Percentiles rank a stretch among this genome's conserved stretches.
phyloP scores from a whole-genome alignment of 2,888 invertebrate genomes.

The Tetheella fluctuosa region DNA sequence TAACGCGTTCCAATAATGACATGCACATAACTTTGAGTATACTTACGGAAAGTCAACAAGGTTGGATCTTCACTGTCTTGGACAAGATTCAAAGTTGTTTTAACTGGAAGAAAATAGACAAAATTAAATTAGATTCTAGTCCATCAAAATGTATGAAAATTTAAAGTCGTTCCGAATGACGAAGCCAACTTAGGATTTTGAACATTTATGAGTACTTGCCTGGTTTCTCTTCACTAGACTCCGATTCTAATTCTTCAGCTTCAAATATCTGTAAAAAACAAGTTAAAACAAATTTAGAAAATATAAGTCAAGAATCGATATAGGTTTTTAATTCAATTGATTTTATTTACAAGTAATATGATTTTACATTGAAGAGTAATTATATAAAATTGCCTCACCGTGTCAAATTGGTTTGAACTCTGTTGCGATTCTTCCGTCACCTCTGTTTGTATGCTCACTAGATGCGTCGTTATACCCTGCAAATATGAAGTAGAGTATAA shows the following conservation, averaged over 20 bases:
- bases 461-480: slow-evolving; percentile 13
- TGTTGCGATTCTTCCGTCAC: slow-evolving; percentile 10
- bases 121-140: slow-evolving; percentile 38
- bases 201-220: slow-evolving; percentile 27
- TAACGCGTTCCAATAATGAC: too few relatives aligned
- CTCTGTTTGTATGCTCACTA: slow-evolving; percentile 16
- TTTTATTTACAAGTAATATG: too few relatives aligned
- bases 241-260: slow-evolving; percentile 39
- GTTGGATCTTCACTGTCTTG: slow-evolving; percentile 45
- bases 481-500: not conserved
- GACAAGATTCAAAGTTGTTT: slow-evolving; percentile 29
- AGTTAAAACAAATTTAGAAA: slow-evolving; percentile 6
- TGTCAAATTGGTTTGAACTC: slow-evolving; percentile 11
- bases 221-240: slow-evolving; percentile 22
- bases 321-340: too few relatives aligned
- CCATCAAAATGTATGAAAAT: slow-evolving; percentile 20
- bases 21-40: not conserved
- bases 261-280: slow-evolving; percentile 50
- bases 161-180: too few relatives aligned
- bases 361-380: too few relatives aligned
- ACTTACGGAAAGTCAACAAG: slow-evolving; percentile 46
- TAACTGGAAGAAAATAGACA: slow-evolving; percentile 42
- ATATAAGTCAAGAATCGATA: not conserved
- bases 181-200: too few relatives aligned
- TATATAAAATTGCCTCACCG: slow-evolving; percentile 16